Percentiles rank a stretch among this genome's conserved stretches.
Conservation (phyloP, 2,113 vertebrate species). For the Marmota monax region DNA sequence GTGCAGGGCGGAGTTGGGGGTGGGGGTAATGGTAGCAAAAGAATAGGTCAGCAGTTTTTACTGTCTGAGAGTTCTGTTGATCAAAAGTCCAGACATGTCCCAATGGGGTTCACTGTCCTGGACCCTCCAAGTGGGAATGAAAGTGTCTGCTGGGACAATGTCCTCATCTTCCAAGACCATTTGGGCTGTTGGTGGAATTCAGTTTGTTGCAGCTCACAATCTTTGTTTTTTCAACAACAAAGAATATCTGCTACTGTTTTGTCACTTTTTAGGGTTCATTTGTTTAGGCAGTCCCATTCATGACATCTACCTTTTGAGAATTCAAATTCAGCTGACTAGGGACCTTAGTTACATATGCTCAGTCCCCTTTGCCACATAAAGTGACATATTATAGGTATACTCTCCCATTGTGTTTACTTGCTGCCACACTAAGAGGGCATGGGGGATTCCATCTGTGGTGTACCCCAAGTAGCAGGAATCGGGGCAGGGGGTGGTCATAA, state of each 20-base stretch:
- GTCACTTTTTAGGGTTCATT: not conserved
- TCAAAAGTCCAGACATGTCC: not conserved
- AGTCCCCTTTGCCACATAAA: not conserved
- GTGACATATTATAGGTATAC: not conserved
- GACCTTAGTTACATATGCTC: too few relatives aligned
- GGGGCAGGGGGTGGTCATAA: rapidly evolving
- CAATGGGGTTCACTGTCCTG: rapidly evolving
- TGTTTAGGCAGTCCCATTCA: not conserved
- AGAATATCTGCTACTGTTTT: not conserved
- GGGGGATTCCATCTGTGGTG: rapidly evolving
- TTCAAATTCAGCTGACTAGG: not conserved
- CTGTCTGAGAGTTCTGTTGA: not conserved
- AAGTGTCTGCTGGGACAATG: too few relatives aligned
- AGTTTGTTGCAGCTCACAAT: rapidly evolving
- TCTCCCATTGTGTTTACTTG: too few relatives aligned
- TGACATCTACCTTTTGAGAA: not conserved
- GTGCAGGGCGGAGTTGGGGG: too few relatives aligned
- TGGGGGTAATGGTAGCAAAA: not conserved
- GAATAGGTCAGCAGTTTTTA: too few relatives aligned
- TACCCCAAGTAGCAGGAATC: not conserved
- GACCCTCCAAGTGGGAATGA: not conserved
- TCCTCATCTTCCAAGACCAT: not conserved
- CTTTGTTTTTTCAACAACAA: not conserved
- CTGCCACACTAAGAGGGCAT: too few relatives aligned
- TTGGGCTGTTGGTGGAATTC: not conserved